Base-by-base conservation (phyloP, 2,888 invertebrate species). In the Epinotia ramella region DNA sequence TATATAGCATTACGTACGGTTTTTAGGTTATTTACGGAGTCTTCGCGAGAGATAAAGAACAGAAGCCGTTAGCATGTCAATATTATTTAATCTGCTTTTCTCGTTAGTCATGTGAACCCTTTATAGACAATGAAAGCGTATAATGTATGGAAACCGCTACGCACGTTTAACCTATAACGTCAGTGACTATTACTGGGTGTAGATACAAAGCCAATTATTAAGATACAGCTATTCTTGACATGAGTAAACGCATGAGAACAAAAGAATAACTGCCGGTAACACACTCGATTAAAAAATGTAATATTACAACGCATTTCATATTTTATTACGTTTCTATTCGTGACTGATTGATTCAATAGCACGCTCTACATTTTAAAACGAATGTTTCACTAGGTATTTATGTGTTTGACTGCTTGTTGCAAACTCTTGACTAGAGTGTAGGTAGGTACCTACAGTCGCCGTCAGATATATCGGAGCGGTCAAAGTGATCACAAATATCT, bases 1-100 rank as follows among this genome's bases (percentile, higher is more conserved):
- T 33, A 40, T 69, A 12, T 69, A 64, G 33, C 60, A 33, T 63
- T 49, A 69, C n/a, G 24, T 20, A 44, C 20, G 20, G 65, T 67
- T 67, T 62, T 67, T 67, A 49, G 28, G 66, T 60, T 60, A 59
- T 67, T 67, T 57, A 20, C 28, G 18, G 46, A 62, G 49, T 70
- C 60, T 16, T 49, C n/a, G 12, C 57, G 46, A 60, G 64, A 24
- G 65, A 75, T 70, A 53, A 70, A 64, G 24, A 65, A 65, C 74
- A 70, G 74, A 65, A 74, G 70, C 74, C 11, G 16, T 49, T 67
- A 60, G 57, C 74, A 64, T 53, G 65, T 75, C 60, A 60, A 75
- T 59, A 66, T 46, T 20, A 33, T 18, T 49, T 57, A 46, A 24
- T 53, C 44, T 44, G 49, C 33, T 70, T 53, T 70, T 53, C 59